Evolutionary conservation across 2,888 invertebrate species (phyloP), one percentile per base, ranked within the genome.

Genomic region (Andrena haemorrhoa): DNA sequence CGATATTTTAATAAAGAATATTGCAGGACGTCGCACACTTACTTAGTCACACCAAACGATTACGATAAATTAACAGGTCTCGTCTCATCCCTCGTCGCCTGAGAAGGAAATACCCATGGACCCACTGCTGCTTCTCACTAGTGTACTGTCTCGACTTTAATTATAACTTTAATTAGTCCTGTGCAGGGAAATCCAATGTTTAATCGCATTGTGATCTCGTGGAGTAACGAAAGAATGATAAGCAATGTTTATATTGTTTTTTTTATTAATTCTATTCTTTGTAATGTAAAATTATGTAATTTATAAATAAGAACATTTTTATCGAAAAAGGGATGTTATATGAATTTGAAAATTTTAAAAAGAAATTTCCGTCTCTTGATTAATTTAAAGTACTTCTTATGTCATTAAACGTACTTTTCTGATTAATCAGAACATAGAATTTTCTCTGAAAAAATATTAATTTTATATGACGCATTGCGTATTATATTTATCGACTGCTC

Each of bases 1-100:
- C 82, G 91, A 91, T 91, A 91, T 91, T 92, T 92, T 91, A 92
- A 92, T 92, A 92, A 92, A 92, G 92, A 92, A 92, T 91, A 92
- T 92, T 91, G 88, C 89, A 80, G 82, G 84, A 79, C 87, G 82
- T 82, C 75, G 88, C 88, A 88, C 92, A 90, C 91, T 92, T 89
- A 91, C 90, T 92, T 91, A 92, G 92, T 90, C 90, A 90, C 91
- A 87, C 89, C 85, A 86, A 92, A 79, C 88, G 92, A 92, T 91
- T 92, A 90, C 91, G 90, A 88, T 89, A 90, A 91, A 92, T 92
- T 92, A 91, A 91, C 90, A 89, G 86, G 75, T 83, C 79, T 77
- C 75, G 79, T 71, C 79, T 84, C 77, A 71, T 85, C 86, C 79
- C 82, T 80, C 70, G 47, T 20, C 53, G 58, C 64, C 69, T 20